These are phyloP conservation scores for Drosophila yooni DNA, from an alignment of 2,888 invertebrate genomes.

Conservation along the genomic window DNA sequence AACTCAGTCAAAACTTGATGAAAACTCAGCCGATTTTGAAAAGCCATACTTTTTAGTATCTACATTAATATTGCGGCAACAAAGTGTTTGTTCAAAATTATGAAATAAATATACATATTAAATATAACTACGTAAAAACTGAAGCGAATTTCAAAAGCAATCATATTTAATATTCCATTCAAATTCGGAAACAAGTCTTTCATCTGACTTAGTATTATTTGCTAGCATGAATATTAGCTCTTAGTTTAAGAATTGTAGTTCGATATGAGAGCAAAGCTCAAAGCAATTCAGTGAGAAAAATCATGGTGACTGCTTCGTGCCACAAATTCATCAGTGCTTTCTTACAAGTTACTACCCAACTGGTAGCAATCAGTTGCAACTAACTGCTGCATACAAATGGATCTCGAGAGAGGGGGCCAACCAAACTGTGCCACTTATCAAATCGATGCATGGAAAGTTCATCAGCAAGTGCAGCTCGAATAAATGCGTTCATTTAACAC, in stretches of 20 bases:
- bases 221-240: neutral
- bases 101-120: neutral
- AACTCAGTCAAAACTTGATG: neutral
- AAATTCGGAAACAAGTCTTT: neutral
- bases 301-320: neutral
- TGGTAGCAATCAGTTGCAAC: slow-evolving; percentile 50
- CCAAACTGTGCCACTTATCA: slow-evolving; percentile 69
- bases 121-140: neutral
- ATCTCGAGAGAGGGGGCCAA: neutral
- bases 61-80: neutral
- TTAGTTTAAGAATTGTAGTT: neutral
- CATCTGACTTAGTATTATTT: neutral
- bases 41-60: neutral
- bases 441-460: slow-evolving; percentile 56
- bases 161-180: neutral
- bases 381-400: slow-evolving; percentile 52
- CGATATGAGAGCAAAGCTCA: neutral
- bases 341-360: slow-evolving; percentile 4
- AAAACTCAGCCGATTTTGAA: neutral
- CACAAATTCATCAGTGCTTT: slow-evolving; percentile 12
- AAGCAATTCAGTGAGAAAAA: neutral
- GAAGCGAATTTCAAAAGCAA: neutral
- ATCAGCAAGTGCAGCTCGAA: slow-evolving; percentile 42
- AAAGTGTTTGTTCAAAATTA: neutral
- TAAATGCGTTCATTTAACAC: slow-evolving; percentile 81